phyloP scores from a whole-genome alignment of 2,113 vertebrate genomes.

The Zapornia atra region DNA sequence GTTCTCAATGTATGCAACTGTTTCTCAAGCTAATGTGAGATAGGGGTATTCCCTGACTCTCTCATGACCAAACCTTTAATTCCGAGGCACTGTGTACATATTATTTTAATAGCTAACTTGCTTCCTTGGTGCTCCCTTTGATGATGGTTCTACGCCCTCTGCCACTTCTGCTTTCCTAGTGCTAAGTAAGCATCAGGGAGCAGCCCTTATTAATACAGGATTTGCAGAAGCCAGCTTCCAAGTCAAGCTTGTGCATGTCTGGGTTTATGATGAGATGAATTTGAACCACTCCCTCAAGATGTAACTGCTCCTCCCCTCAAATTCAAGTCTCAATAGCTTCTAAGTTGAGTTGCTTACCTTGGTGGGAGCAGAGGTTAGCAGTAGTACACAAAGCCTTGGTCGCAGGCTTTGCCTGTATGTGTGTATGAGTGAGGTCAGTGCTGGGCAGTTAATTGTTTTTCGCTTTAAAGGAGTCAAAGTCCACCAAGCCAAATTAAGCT shows the following conservation, averaged over 20 bases:
- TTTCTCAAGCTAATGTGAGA: constrained; percentile 11
- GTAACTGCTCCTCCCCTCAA: constrained; percentile 3
- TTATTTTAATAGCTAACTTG: constrained; percentile 49
- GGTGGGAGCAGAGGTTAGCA: not conserved
- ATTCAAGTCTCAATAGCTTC: not conserved
- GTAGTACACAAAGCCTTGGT: not conserved
- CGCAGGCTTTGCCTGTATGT: not conserved
- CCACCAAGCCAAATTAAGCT: not conserved
- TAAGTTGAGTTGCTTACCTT: not conserved
- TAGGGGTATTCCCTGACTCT: not conserved
- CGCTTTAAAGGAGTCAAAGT: not conserved
- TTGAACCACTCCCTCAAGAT: not conserved
- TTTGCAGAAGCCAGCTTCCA: constrained; percentile 2
- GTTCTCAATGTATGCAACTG: not conserved
- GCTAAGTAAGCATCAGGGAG: constrained; percentile 5
- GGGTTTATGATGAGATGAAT: not conserved
- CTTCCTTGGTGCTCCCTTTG: constrained; percentile 34
- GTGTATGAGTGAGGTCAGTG: not conserved
- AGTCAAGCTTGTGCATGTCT: constrained; percentile 42
- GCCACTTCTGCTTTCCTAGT: constrained; percentile 1
- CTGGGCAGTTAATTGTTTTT: not conserved
- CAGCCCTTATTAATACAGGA: constrained; percentile 37
- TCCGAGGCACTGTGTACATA: not conserved
- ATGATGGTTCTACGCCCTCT: constrained; percentile 14
- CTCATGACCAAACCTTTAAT: constrained; percentile 36